Evolutionary conservation across 2,113 vertebrate species (phyloP).

Genomic region (Scomber scombrus): DNA sequence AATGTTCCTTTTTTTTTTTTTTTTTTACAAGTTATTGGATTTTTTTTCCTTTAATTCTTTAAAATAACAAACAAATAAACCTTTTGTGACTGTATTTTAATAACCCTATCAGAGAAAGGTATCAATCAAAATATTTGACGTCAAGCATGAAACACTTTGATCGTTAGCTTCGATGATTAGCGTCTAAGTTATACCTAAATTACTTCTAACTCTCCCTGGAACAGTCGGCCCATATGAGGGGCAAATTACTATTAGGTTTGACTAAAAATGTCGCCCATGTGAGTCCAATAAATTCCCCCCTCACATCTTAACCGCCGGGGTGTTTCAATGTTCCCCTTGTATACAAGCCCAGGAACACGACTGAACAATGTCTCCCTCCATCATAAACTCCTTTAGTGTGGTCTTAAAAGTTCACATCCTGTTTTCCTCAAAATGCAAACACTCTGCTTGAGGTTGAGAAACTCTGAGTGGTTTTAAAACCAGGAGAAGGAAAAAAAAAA

Average conservation of each 20-base stretch:
- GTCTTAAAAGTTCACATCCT: slow-evolving; percentile 77
- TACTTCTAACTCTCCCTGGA: slow-evolving; percentile 14
- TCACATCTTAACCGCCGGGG: slow-evolving; percentile 61
- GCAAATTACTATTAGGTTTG: slow-evolving; percentile 64
- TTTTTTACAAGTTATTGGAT: no score
- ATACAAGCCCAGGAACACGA: slow-evolving; percentile 73
- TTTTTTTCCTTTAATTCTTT: slow-evolving; percentile 2
- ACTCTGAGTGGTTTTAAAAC: slow-evolving; percentile 30
- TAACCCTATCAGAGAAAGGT: background rate
- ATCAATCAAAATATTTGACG: background rate
- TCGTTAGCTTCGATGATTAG: slow-evolving; percentile 23
- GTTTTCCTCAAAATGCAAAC: slow-evolving; percentile 76
- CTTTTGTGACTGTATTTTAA: background rate
- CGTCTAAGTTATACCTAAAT: slow-evolving; percentile 13
- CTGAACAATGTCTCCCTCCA: slow-evolving; percentile 75
- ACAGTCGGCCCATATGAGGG: background rate
- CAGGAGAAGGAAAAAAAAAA: slow-evolving; percentile 7
- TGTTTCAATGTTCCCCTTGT: slow-evolving; percentile 76
- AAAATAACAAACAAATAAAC: slow-evolving; percentile 44
- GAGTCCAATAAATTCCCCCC: slow-evolving; percentile 68
- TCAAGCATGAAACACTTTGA: slow-evolving; percentile 2
- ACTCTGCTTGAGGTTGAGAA: slow-evolving; percentile 54
- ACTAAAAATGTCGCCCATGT: slow-evolving; percentile 68
- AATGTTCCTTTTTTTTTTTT: background rate
- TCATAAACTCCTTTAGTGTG: slow-evolving; percentile 75